Base-by-base conservation (phyloP, 64 coral and sea anemone genomes). In the Stichodactyla mertensii region DNA sequence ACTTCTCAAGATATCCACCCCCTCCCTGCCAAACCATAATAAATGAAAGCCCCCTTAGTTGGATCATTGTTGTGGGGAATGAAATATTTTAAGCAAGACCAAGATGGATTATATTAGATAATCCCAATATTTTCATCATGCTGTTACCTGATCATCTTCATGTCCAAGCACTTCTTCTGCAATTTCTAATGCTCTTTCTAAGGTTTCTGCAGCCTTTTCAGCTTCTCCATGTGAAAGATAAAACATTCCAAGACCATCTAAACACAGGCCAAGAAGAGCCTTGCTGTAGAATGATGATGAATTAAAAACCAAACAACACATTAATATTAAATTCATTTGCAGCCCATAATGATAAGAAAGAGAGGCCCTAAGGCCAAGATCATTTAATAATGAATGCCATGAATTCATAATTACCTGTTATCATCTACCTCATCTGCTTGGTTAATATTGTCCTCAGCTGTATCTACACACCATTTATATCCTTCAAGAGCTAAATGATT, bases 191-290 rank as follows among this genome's bases (percentile, higher is more conserved):
- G 89, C 89, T 12, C 45, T 84, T 27, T 82, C 24, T 54, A 90
- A 70, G 70, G 84, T n/a, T 18, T 51, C 27, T 26, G 83, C 83
- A n/a, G 89, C 89, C 54, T 90, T 59, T 28, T 64, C 83, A 26
- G 89, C 67, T 20, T 86, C 59, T 36, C 85, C 89, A 57, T 86
- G 89, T 23, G 89, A 61, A 22, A 91, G 83, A 1, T 85, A 74
- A 60, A 85, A 91, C 2, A 83, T 91, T 1, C 89, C 89, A 64
- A 83, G 85, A 9, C 71, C 89, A 23, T 91, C 89, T 45, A 91
- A 71, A 59, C 89, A 91, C 45, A 91, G 54, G 3, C 89, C 89
- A 52, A 91, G 54, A 59, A 91, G 84, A 19, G 89, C 89, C 51
- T 91, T 91, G 57, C 89, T 91, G 67, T 58, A 86, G 77, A 45